These are phyloP conservation scores for Ictidomys tridecemlineatus DNA, from an alignment of 2,113 vertebrate species.

Conservation along the genomic window DNA sequence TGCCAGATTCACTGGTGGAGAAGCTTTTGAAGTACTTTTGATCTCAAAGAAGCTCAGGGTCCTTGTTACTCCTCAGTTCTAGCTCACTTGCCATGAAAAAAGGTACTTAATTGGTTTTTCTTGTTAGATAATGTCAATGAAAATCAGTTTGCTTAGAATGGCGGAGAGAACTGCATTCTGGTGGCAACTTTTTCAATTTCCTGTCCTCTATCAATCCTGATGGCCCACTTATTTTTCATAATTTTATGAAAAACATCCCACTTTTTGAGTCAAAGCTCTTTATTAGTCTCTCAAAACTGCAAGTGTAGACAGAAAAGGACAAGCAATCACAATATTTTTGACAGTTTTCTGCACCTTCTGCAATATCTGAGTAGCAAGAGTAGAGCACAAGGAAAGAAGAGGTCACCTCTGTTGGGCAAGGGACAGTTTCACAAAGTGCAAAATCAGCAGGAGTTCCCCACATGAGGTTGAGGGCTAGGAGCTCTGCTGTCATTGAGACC, in stretches of 20 bases:
- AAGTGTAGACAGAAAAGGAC: background rate
- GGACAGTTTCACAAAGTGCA: background rate
- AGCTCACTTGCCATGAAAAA: slow-evolving; percentile 20
- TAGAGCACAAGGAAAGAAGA: too few species aligned
- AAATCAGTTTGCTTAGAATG: background rate
- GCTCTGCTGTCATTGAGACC: background rate
- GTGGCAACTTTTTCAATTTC: background rate
- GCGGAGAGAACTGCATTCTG: background rate
- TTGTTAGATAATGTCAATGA: background rate
- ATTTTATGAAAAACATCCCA: too few species aligned
- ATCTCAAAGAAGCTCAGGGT: background rate
- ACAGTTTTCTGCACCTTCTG: background rate
- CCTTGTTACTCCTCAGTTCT: background rate
- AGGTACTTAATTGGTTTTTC: background rate
- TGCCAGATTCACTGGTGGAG: slow-evolving; percentile 39
- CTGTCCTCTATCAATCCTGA: background rate
- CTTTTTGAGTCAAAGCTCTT: background rate
- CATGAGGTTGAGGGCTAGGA: background rate
- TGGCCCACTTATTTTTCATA: background rate
- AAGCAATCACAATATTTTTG: background rate
- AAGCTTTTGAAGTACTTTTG: slow-evolving; percentile 60
- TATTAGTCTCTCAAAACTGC: background rate
- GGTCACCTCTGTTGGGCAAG: background rate
- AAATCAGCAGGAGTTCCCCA: background rate
- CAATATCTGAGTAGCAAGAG: background rate